phyloP scores from a whole-genome alignment of 2,888 invertebrate genomes.

The Thecocarcelia acutangulata region DNA sequence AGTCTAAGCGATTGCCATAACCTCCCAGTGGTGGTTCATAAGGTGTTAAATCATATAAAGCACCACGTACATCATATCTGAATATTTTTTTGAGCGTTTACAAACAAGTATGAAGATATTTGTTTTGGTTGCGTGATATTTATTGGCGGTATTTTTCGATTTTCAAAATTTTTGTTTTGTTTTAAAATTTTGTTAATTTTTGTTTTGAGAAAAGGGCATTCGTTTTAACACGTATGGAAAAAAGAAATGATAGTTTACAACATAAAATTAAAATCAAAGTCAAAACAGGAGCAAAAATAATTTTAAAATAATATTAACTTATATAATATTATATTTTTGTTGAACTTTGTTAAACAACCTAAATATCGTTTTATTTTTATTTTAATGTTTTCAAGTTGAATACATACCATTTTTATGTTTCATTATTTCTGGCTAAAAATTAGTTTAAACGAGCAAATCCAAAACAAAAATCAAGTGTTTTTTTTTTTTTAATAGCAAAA shows the following conservation, averaged over 20 bases:
- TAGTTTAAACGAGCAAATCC: conserved; percentile 36
- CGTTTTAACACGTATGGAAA: conserved; percentile 68
- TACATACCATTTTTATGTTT: conserved; percentile 52
- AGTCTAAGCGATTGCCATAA: conserved; percentile 83
- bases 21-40: conserved; percentile 91
- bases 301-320: conserved; percentile 21
- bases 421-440: conserved; percentile 41
- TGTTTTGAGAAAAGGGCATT: conserved; percentile 39
- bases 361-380: conserved; percentile 4
- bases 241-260: conserved; percentile 69
- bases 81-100: conserved; percentile 2
- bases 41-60: conserved; percentile 90
- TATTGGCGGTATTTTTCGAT: neutral
- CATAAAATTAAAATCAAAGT: conserved; percentile 69
- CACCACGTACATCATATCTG: conserved; percentile 97
- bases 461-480: conserved; percentile 30
- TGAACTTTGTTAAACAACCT: conserved; percentile 20
- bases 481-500: conserved; percentile 10
- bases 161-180: conserved; percentile 38
- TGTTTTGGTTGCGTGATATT: conserved; percentile 30
- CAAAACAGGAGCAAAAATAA: conserved; percentile 38
- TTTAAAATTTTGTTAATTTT: conserved; percentile 27
- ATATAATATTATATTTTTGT: neutral
- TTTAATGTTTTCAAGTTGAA: conserved; percentile 22
- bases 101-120: neutral